Conservation (phyloP, 2,113 vertebrate genomes). For the Lycocorax pyrrhopterus region DNA sequence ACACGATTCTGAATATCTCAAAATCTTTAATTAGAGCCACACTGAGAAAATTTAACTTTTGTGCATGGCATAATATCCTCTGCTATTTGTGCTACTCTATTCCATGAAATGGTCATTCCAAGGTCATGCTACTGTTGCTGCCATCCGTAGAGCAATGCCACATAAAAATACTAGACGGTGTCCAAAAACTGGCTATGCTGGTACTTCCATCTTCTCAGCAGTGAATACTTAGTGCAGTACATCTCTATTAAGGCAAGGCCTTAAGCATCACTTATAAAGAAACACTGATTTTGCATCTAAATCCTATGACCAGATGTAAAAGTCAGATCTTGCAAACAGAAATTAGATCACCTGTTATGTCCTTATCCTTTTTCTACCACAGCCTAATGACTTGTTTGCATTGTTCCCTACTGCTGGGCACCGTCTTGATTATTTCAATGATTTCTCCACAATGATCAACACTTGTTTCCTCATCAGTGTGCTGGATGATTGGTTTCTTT, state of each 20-base stretch:
- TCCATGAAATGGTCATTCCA: background rate
- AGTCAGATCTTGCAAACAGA: background rate
- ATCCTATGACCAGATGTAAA: background rate
- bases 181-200: background rate
- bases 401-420: background rate
- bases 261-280: background rate
- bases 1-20: background rate
- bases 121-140: background rate
- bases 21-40: background rate
- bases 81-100: background rate
- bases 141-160: background rate
- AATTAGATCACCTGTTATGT: background rate
- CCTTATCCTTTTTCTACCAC: background rate
- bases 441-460: background rate
- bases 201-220: background rate
- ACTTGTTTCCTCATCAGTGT: background rate
- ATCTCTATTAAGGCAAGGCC: background rate
- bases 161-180: background rate
- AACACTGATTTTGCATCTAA: background rate
- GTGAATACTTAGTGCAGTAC: background rate
- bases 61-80: background rate
- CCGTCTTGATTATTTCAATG: background rate
- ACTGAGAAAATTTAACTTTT: background rate
- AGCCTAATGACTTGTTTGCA: conserved; percentile 25
- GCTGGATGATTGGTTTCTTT: background rate